A percentile compares a stretch with the other conserved stretches of the same genome.
phyloP scores from a whole-genome alignment of 2,113 vertebrate species.

The Cricetomys ansorgei region DNA sequence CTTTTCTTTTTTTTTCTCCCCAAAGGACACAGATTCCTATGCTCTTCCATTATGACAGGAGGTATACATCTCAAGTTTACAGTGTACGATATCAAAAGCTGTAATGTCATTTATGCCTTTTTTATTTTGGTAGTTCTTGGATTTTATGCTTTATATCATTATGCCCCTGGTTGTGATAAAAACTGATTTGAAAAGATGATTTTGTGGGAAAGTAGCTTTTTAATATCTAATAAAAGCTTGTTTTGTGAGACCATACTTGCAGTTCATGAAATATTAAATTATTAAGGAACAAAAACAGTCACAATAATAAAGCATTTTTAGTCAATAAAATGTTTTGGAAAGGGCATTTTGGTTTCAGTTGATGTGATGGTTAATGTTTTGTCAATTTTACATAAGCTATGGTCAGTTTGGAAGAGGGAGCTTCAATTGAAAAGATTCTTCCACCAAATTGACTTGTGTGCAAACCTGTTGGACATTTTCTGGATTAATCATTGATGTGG shows the following conservation, averaged over 20 bases:
- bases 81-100: constrained; percentile 1
- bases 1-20: not conserved
- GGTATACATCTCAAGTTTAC: not conserved
- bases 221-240: not conserved
- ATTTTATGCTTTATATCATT: not conserved
- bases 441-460: not conserved
- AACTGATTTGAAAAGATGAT: not conserved
- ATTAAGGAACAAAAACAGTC: not conserved
- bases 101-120: not conserved
- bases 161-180: not conserved
- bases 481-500: not conserved
- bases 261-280: not conserved
- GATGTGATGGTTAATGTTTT: not conserved
- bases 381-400: not conserved
- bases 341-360: not conserved
- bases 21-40: not conserved
- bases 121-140: not conserved
- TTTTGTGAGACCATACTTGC: not conserved
- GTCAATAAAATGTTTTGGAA: not conserved
- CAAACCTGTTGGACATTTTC: not conserved
- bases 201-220: not conserved
- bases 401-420: not conserved
- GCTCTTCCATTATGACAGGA: not conserved
- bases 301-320: not conserved
- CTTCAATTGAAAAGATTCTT: not conserved